phyloP scores from a whole-genome alignment of 2,888 invertebrate species.

The Caenorhabditis virilis region DNA sequence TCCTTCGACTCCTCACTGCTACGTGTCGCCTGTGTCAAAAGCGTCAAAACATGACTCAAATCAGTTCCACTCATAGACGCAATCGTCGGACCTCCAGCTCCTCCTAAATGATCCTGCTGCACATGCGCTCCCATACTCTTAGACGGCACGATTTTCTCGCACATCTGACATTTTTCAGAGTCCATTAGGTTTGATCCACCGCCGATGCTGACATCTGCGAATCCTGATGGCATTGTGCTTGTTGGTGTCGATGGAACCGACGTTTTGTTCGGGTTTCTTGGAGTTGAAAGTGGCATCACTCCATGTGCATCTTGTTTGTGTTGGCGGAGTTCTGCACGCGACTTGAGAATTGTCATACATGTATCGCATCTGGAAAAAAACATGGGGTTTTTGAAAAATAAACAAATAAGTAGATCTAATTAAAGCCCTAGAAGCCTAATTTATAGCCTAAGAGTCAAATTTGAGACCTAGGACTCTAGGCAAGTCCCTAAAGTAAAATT shows the following conservation, averaged over 20 bases:
- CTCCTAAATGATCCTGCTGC: slow-evolving; percentile 34
- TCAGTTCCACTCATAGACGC: slow-evolving; percentile 5
- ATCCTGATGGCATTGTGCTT: neutral
- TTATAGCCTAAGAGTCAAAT: no score
- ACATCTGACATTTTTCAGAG: slow-evolving; percentile 40
- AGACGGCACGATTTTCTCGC: slow-evolving; percentile 35
- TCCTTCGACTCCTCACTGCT: slow-evolving; percentile 14
- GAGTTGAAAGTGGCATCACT: slow-evolving; percentile 72
- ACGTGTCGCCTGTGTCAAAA: slow-evolving; percentile 12
- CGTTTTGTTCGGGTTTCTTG: slow-evolving; percentile 9
- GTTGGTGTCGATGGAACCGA: slow-evolving; percentile 29
- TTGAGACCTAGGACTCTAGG: no score
- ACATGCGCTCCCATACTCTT: slow-evolving; percentile 35
- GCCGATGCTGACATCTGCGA: neutral
- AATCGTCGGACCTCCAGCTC: slow-evolving; percentile 1
- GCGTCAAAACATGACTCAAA: slow-evolving; percentile 20
- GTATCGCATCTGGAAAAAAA: slow-evolving; percentile 80
- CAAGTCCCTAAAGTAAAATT: no score
- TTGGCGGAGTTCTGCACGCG: slow-evolving; percentile 93
- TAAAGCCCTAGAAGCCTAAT: no score
- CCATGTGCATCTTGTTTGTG: slow-evolving; percentile 98
- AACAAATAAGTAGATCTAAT: no score
- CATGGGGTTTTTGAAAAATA: no score
- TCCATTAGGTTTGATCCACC: slow-evolving; percentile 3
- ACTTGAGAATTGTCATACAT: slow-evolving; percentile 96